These are phyloP conservation scores for Antheraea pernyi DNA, from an alignment of 1,140 invertebrate genomes.

Conservation along the genomic window DNA sequence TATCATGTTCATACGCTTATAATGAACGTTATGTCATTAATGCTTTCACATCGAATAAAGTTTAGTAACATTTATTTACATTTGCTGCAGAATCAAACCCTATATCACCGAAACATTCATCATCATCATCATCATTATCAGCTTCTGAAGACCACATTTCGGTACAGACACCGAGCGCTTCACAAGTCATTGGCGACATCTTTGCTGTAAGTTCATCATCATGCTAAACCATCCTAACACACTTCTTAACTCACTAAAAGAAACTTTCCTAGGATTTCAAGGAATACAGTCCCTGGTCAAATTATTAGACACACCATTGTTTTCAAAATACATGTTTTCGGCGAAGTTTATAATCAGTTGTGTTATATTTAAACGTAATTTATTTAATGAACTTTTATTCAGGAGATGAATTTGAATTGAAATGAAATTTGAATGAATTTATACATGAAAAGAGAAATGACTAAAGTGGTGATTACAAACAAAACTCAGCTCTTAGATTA, in stretches of 20 bases:
- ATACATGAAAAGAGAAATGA: too few species aligned
- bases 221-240: background rate
- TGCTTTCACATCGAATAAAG: background rate
- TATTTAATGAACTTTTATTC: too few species aligned
- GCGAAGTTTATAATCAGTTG: too few species aligned
- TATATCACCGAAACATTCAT: conserved; percentile 52
- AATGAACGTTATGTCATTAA: background rate
- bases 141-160: conserved; percentile 53
- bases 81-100: conserved; percentile 48
- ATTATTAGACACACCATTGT: too few species aligned
- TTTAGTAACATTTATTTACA: conserved; percentile 7
- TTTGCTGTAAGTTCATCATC: conserved; percentile 64
- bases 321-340: too few species aligned
- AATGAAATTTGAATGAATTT: too few species aligned
- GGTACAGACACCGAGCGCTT: conserved; percentile 58
- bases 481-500: too few species aligned
- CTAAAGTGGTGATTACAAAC: too few species aligned
- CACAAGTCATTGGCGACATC: conserved; percentile 64
- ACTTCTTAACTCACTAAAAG: background rate
- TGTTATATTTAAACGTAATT: too few species aligned
- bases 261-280: background rate
- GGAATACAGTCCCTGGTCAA: too few species aligned
- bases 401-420: too few species aligned
- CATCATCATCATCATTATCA: conserved; percentile 42
- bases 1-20: background rate